Evolutionary conservation across 1,140 invertebrate genomes (phyloP).

Genomic region (Batillaria attramentaria): DNA sequence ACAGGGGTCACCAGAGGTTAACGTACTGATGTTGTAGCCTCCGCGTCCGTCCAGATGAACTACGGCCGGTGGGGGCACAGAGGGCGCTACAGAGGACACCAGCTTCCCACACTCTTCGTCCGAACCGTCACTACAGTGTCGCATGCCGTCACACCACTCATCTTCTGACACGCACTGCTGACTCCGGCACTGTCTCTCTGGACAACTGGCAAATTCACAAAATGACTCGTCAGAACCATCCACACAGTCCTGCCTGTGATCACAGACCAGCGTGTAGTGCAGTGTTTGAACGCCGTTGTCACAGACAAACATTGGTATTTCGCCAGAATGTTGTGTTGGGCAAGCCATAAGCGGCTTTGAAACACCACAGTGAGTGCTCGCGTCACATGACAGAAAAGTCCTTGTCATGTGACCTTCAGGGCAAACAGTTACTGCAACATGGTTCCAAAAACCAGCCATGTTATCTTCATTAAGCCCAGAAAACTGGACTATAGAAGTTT

Average conservation of each 20-base stretch:
- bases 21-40: neutral
- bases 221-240: slow-evolving; percentile 21
- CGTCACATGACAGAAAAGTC: neutral
- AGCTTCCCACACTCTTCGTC: neutral
- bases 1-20: neutral
- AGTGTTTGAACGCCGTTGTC: neutral
- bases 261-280: slow-evolving; percentile 19
- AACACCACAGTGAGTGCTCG: neutral
- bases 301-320: slow-evolving; percentile 14
- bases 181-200: neutral
- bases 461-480: neutral
- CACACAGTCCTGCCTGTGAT: neutral
- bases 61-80: neutral
- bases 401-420: slow-evolving; percentile 18
- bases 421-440: neutral
- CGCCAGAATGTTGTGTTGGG: too few relatives aligned
- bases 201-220: neutral
- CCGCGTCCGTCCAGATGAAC: slow-evolving; percentile 6
- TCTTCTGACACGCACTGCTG: neutral
- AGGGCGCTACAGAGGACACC: neutral
- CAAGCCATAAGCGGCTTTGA: neutral
- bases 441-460: neutral
- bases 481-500: neutral
- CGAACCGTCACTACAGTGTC: slow-evolving; percentile 12
- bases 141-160: neutral